Evolutionary conservation across 2,888 invertebrate species (phyloP).

Genomic region (Lycia hirtaria): DNA sequence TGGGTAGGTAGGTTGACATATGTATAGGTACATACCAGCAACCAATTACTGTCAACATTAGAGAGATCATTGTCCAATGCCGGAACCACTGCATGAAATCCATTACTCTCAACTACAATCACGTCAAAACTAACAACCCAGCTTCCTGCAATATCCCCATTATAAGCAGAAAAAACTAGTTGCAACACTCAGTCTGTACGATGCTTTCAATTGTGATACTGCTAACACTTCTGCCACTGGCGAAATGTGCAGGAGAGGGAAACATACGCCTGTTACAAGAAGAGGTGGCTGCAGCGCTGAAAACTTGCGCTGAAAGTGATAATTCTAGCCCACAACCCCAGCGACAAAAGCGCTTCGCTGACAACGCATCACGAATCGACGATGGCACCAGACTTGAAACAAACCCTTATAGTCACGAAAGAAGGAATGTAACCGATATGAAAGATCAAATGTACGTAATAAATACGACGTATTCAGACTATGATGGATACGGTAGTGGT

Average conservation of each 20-base stretch:
- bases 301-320: constrained; percentile 53
- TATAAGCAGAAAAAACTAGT: constrained; percentile 48
- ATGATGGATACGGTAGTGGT: constrained; percentile 54
- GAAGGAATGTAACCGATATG: constrained; percentile 56
- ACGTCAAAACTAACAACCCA: constrained; percentile 58
- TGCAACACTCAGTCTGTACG: constrained; percentile 39
- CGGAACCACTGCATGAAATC: constrained; percentile 27
- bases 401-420: constrained; percentile 64
- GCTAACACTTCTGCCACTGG: constrained; percentile 56
- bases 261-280: constrained; percentile 75
- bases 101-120: constrained; percentile 49
- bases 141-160: constrained; percentile 60
- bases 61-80: constrained; percentile 31
- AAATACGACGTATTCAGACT: constrained; percentile 63
- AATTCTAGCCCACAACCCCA: constrained; percentile 29
- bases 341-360: constrained; percentile 37
- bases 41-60: constrained; percentile 16
- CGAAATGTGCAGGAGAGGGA: constrained; percentile 64
- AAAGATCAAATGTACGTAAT: constrained; percentile 59
- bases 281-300: constrained; percentile 70
- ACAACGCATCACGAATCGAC: constrained; percentile 59
- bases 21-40: no score
- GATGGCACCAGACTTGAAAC: constrained; percentile 50
- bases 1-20: neutral
- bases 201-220: constrained; percentile 57